A percentile compares a stretch with the other conserved stretches of the same genome.
Evolutionary conservation across 2,113 vertebrate species (phyloP).

Genomic region (zebrafish (Danio rerio)): DNA sequence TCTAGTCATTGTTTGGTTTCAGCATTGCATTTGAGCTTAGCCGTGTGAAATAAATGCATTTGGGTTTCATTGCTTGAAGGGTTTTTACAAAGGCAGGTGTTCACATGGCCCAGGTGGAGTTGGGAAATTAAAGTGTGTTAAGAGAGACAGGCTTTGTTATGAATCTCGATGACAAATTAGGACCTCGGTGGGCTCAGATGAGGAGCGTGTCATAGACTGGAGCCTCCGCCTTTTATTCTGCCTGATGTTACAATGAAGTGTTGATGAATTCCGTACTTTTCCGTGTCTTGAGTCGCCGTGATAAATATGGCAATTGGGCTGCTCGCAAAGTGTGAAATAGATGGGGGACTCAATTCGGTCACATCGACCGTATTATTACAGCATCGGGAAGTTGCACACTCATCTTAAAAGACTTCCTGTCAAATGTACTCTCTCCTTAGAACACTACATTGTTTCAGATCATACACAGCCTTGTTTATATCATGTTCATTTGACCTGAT

Average conservation of each 20-base stretch:
- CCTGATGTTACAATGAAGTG: slow-evolving; percentile 52
- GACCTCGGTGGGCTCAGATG: slow-evolving; percentile 34
- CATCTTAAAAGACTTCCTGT: slow-evolving; percentile 4
- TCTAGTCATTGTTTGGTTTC: slow-evolving; percentile 12
- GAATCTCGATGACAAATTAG: slow-evolving; percentile 57
- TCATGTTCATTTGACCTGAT: too few species aligned
- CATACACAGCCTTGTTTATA: not conserved
- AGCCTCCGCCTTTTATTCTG: slow-evolving; percentile 45
- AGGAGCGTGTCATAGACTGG: slow-evolving; percentile 48
- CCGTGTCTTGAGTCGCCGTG: slow-evolving; percentile 50
- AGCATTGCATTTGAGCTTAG: slow-evolving; percentile 21
- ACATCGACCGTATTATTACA: slow-evolving; percentile 42
- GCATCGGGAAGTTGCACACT: slow-evolving; percentile 16
- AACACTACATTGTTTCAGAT: not conserved
- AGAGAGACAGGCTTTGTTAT: slow-evolving; percentile 41
- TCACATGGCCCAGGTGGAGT: slow-evolving; percentile 49
- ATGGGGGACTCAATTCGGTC: slow-evolving; percentile 46
- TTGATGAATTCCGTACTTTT: slow-evolving; percentile 52
- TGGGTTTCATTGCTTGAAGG: slow-evolving; percentile 28
- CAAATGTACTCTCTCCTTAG: not conserved
- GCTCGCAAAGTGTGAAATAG: slow-evolving; percentile 59
- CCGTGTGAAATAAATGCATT: not conserved
- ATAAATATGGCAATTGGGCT: slow-evolving; percentile 58
- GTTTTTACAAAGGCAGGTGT: slow-evolving; percentile 33
- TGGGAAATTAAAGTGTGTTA: slow-evolving; percentile 50